Conservation (phyloP, 2,888 invertebrate genomes). For the Archaeoteleia sp. region DNA sequence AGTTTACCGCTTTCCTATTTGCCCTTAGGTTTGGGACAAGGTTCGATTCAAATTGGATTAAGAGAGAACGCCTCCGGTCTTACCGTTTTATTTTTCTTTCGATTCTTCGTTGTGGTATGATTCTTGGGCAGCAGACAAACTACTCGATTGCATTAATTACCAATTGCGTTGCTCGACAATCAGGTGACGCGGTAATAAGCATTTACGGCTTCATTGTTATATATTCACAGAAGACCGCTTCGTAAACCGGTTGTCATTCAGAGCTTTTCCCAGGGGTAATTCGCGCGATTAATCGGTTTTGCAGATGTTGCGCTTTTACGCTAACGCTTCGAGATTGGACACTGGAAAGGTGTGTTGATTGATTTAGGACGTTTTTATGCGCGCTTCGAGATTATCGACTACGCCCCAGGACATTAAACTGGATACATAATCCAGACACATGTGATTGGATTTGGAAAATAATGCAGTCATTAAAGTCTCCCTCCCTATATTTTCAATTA, state of each 20-base stretch:
- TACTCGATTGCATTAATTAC: constrained; percentile 14
- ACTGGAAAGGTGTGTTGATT: background rate
- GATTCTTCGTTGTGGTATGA: background rate
- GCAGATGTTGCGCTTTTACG: constrained; percentile 17
- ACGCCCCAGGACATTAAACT: background rate
- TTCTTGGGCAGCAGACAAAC: too few species aligned
- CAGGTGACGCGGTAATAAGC: constrained; percentile 19
- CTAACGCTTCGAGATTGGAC: constrained; percentile 10
- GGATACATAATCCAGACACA: constrained; percentile 8
- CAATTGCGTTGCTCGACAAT: constrained; percentile 15
- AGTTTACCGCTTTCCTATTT: constrained; percentile 28
- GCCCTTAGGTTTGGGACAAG: constrained; percentile 9
- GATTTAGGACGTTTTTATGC: background rate
- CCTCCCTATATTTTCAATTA: too few species aligned
- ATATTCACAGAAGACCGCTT: constrained; percentile 6
- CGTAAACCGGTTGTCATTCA: constrained; percentile 36
- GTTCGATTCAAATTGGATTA: background rate
- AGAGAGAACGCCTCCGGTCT: background rate
- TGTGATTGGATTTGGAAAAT: too few species aligned
- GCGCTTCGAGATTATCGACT: constrained; percentile 1
- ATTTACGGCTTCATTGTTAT: constrained; percentile 20
- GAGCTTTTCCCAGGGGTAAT: constrained; percentile 33
- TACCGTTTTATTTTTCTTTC: background rate
- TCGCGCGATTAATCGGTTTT: constrained; percentile 38
- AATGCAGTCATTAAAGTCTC: too few species aligned